phyloP scores from a whole-genome alignment of 2,797 vertebrate genomes.

The Enteromius treurensis region DNA sequence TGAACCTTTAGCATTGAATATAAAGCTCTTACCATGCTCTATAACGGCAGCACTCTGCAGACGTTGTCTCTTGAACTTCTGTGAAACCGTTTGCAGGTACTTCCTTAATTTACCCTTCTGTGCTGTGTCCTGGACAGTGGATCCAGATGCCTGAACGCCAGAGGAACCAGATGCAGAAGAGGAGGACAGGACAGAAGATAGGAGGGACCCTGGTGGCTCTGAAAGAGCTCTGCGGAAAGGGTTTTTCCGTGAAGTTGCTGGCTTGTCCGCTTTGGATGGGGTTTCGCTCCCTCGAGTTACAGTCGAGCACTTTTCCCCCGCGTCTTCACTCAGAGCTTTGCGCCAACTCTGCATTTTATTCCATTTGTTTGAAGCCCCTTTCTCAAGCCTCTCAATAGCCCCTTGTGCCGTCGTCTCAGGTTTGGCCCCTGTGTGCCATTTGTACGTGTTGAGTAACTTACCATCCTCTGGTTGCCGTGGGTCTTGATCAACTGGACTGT shows the following conservation, averaged over 20 bases:
- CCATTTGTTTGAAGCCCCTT: constrained; percentile 75
- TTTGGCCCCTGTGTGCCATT: constrained; percentile 80
- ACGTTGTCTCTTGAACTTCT: constrained; percentile 79
- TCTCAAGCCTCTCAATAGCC: constrained; percentile 63
- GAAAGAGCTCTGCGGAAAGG: constrained; percentile 87
- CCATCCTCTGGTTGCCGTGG: constrained; percentile 55
- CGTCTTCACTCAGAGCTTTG: constrained; percentile 78
- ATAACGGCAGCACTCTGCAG: constrained; percentile 62
- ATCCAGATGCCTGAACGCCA: constrained; percentile 57
- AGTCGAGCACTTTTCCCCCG: constrained; percentile 58
- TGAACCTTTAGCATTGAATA: background rate
- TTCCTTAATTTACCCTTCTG: constrained; percentile 76
- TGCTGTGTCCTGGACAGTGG: constrained; percentile 67
- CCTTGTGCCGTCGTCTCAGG: constrained; percentile 59
- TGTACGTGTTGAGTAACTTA: constrained; percentile 79
- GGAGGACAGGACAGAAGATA: constrained; percentile 59
- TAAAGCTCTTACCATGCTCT: constrained; percentile 67
- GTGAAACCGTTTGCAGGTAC: constrained; percentile 80
- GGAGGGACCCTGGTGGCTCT: constrained; percentile 73
- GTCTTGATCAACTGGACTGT: constrained; percentile 57
- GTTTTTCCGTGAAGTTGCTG: constrained; percentile 68
- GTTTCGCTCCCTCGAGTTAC: constrained; percentile 59
- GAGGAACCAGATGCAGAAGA: constrained; percentile 55
- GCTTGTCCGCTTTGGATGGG: constrained; percentile 61
- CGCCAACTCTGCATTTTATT: constrained; percentile 84